phyloP scores from a whole-genome alignment of 2,888 invertebrate species.

The Lagria hirta region DNA sequence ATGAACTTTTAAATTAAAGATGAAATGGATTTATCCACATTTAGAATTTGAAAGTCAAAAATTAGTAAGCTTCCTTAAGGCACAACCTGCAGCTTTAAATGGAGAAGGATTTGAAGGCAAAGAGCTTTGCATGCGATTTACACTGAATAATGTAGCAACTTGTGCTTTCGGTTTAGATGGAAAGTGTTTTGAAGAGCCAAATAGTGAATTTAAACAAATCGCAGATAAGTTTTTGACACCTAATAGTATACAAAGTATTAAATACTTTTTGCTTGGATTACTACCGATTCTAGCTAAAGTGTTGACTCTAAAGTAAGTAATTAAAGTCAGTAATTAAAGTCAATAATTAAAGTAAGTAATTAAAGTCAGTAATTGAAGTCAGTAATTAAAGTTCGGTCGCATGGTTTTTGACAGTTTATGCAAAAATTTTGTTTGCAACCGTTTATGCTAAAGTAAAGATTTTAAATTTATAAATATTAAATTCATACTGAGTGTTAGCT shows the following conservation, averaged over 20 bases:
- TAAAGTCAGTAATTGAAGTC: too few relatives aligned
- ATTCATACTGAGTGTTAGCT: too few relatives aligned
- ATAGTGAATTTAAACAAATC: conserved; percentile 2
- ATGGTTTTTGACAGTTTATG: neutral
- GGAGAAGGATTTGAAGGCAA: conserved; percentile 47
- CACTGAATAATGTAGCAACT: conserved; percentile 28
- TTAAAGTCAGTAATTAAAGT: too few relatives aligned
- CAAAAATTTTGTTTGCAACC: too few relatives aligned
- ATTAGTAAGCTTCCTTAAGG: conserved; percentile 51
- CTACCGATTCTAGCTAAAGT: conserved; percentile 1
- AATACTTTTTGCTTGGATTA: neutral
- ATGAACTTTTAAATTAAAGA: neutral
- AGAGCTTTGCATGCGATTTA: conserved; percentile 41
- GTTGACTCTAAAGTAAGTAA: neutral
- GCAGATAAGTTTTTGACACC: neutral
- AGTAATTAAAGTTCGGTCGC: too few relatives aligned
- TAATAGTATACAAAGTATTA: neutral
- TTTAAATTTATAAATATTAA: too few relatives aligned
- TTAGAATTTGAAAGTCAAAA: conserved; percentile 49
- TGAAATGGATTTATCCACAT: neutral
- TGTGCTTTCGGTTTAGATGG: neutral
- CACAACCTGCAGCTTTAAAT: conserved; percentile 41
- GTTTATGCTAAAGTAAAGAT: too few relatives aligned
- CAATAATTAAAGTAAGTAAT: too few relatives aligned
- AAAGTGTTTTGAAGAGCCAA: conserved; percentile 1